Evolutionary conservation across 2,113 vertebrate species (phyloP), one percentile per base, ranked within the genome.

Genomic region (Brachypodius melanocephalos): DNA sequence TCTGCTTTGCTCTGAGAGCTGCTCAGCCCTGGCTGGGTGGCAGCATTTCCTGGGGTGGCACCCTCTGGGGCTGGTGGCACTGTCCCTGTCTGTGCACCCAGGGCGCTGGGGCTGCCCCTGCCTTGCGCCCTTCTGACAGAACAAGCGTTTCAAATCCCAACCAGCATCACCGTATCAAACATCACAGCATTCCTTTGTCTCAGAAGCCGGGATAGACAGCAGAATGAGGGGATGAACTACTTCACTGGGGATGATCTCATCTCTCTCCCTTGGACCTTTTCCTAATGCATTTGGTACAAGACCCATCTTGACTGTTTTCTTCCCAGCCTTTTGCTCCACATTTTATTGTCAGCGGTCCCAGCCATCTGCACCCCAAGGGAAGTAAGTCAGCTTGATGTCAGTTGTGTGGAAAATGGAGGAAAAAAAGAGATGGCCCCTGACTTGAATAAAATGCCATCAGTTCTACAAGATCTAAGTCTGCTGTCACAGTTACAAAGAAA

Each of bases 91-190:
- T 34, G 46, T 40, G n/a, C 32, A 7, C 9, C 9, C 54, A 26
- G 32, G 49, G 19, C 69, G 15, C 28, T 4, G 6, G 26, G 36
- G 29, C 58, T 67, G 26, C 17, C 25, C 72, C 36, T 4, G 29
- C 42, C 46, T 45, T 19, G 9, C 38, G 29, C 10, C 26, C 24
- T 24, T 71, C 11, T 9, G 63, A 14, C 40, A 43, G 15, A 68
- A 34, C 20, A 26, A 76, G 29, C 12, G 2, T 14, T 63, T 4
- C 3, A 43, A 12, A 45, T 29, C 55, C 45, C 45, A 69, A 4
- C 28, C 3, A 19, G 5, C 38, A 17, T 3, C 29, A 8, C 4
- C 22, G 4, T 3, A 3, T 21, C 59, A 2, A 2, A 2, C 2
- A 9, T 8, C 34, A 18, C 31, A 40, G 4, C 11, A 16, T 17